Evolutionary conservation across 2,888 invertebrate genomes (phyloP).

Genomic region (Eristalis intricaria): DNA sequence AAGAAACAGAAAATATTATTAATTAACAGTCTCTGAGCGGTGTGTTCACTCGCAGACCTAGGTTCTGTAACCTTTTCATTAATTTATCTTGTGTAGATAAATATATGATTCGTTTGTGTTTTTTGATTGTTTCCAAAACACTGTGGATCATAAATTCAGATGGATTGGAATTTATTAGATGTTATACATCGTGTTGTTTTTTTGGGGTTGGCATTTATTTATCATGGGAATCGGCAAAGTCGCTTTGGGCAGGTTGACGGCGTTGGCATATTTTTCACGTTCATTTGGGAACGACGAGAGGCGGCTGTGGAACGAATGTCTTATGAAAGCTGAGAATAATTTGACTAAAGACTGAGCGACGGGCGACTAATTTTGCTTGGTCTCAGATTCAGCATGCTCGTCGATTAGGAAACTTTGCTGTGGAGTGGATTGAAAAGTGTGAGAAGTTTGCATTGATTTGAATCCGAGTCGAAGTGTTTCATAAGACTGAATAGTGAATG

Average conservation of each 20-base stretch:
- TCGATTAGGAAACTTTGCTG: background rate
- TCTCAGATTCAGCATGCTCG: background rate
- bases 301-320: background rate
- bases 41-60: constrained; percentile 4
- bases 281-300: background rate
- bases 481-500: no score
- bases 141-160: constrained; percentile 40
- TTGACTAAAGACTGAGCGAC: background rate
- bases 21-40: background rate
- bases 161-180: constrained; percentile 45
- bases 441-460: background rate
- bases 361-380: background rate
- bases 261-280: background rate
- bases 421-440: no score
- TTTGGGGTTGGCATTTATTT: background rate
- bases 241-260: background rate
- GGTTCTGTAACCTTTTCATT: constrained; percentile 36
- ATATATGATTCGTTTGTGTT: constrained; percentile 3
- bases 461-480: no score
- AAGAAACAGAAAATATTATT: constrained; percentile 3
- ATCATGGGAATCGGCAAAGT: constrained; percentile 19
- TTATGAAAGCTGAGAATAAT: background rate
- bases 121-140: constrained; percentile 7
- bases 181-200: constrained; percentile 21
- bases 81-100: background rate